Evolutionary conservation across 2,113 vertebrate species (phyloP).

Genomic region (Astatotilapia flaviijosephi): DNA sequence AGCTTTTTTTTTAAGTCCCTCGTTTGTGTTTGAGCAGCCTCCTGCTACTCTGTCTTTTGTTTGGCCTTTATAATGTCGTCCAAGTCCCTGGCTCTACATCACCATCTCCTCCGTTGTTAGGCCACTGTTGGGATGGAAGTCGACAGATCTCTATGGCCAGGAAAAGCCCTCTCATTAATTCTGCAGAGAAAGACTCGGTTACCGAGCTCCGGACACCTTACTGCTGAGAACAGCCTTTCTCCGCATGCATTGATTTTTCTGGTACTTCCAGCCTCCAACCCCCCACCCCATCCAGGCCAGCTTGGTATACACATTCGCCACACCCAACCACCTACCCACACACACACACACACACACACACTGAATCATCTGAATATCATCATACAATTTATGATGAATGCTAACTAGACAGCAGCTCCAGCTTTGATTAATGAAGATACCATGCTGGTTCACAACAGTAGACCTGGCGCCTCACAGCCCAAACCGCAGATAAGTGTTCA

Average conservation of each 20-base stretch:
- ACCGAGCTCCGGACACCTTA: conserved; percentile 30
- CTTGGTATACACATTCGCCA: conserved; percentile 11
- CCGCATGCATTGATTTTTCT: conserved; percentile 49
- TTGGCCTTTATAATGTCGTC: not conserved
- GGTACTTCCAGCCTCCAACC: not conserved
- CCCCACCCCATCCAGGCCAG: conserved; percentile 3
- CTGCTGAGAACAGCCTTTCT: conserved; percentile 63
- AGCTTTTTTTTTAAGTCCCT: not conserved
- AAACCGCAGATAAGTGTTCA: conserved; percentile 44
- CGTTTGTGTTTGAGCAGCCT: not conserved
- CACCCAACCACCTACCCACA: conserved; percentile 7
- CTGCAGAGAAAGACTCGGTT: conserved; percentile 55
- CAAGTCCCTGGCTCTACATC: not conserved
- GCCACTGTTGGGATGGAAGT: not conserved
- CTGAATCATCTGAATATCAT: conserved; percentile 64
- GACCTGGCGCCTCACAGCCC: conserved; percentile 21
- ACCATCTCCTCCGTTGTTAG: not conserved
- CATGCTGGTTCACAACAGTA: conserved; percentile 35
- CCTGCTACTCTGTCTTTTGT: not conserved
- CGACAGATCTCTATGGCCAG: conserved; percentile 12
- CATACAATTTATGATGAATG: conserved; percentile 59
- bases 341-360: not conserved
- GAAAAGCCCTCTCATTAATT: conserved; percentile 53
- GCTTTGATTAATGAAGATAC: conserved; percentile 66
- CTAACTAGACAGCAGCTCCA: conserved; percentile 59